A percentile compares a stretch with the other conserved stretches of the same genome.
These are phyloP conservation scores for Idaea straminata DNA, from an alignment of 2,888 invertebrate genomes.

Conservation along the genomic window DNA sequence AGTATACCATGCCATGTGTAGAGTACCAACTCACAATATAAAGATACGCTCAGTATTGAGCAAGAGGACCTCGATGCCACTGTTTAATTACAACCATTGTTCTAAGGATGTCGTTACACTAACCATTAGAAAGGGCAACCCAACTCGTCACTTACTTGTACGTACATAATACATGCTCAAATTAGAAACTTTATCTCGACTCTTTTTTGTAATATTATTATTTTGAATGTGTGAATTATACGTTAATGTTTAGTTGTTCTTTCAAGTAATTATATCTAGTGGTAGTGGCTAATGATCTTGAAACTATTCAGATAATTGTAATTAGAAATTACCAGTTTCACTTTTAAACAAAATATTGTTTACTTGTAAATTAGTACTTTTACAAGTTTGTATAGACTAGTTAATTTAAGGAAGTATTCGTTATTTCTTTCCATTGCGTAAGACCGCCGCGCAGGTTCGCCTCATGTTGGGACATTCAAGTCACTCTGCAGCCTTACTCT, in stretches of 20 bases:
- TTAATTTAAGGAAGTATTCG: too few species aligned
- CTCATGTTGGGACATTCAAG: too few species aligned
- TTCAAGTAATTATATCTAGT: not conserved
- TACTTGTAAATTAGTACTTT: too few species aligned
- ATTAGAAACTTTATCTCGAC: conserved; percentile 2
- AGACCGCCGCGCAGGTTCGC: too few species aligned
- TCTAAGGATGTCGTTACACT: conserved; percentile 33
- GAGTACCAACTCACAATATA: not conserved
- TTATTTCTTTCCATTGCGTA: too few species aligned
- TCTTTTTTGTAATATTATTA: not conserved
- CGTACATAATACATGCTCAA: conserved; percentile 19
- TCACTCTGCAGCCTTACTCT: not conserved
- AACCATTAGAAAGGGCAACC: conserved; percentile 31
- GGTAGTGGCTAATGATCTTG: not conserved
- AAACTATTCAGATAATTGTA: not conserved
- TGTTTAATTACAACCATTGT: conserved; percentile 49
- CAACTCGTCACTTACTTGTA: conserved; percentile 13
- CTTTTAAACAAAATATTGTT: too few species aligned
- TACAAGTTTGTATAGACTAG: too few species aligned
- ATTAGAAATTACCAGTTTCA: not conserved
- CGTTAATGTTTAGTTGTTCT: conserved; percentile 2
- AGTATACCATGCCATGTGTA: not conserved
- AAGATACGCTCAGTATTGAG: conserved; percentile 23
- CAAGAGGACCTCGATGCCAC: conserved; percentile 43
- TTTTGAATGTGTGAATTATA: conserved; percentile 11